phyloP scores from a whole-genome alignment of 2,888 invertebrate species.

The Xestia rhomboidea region DNA sequence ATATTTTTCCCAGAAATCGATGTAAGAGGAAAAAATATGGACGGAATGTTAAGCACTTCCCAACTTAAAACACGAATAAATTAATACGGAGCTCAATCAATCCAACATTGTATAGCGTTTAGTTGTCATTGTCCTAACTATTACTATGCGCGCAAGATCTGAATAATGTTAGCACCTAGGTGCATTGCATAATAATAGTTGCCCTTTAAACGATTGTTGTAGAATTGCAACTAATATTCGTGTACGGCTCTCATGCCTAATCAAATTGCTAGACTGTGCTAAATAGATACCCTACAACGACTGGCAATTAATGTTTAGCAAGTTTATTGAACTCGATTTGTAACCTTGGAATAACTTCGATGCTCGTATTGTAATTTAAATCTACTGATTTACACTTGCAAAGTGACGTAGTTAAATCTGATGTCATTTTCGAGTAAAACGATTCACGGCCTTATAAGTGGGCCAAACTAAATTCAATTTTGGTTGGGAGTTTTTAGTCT shows the following conservation, averaged over 20 bases:
- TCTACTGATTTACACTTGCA: slow-evolving; percentile 2
- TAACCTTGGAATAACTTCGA: slow-evolving; percentile 51
- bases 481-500: not conserved
- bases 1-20: slow-evolving; percentile 54
- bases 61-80: slow-evolving; percentile 55
- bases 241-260: slow-evolving; percentile 53
- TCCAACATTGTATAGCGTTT: slow-evolving; percentile 60
- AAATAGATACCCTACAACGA: slow-evolving; percentile 45
- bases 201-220: slow-evolving; percentile 44
- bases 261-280: slow-evolving; percentile 50
- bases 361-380: slow-evolving; percentile 24
- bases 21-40: slow-evolving; percentile 40
- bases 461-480: not conserved
- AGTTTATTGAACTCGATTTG: slow-evolving; percentile 58
- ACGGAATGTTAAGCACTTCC: slow-evolving; percentile 46
- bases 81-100: slow-evolving; percentile 63
- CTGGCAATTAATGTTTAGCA: slow-evolving; percentile 50
- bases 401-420: slow-evolving; percentile 11
- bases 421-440: slow-evolving; percentile 2
- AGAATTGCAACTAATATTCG: slow-evolving; percentile 59
- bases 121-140: slow-evolving; percentile 61
- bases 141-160: slow-evolving; percentile 65
- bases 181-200: slow-evolving; percentile 64
- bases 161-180: slow-evolving; percentile 68
- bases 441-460: not conserved